A percentile compares a stretch with the other conserved stretches of the same genome.
Conservation (phyloP, 2,888 invertebrate genomes). For the Penaeus monodon region DNA sequence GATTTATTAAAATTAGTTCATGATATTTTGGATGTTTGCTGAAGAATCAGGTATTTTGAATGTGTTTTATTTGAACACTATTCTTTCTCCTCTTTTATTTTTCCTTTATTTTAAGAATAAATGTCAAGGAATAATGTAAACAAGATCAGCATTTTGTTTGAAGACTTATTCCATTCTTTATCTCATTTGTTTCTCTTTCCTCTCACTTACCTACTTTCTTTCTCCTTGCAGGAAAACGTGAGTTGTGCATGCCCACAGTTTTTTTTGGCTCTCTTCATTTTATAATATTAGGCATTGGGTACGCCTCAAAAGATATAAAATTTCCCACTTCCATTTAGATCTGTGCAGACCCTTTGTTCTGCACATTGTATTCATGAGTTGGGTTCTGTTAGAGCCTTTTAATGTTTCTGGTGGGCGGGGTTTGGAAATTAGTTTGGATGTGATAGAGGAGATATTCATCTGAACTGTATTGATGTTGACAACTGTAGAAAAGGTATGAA, state of each 20-base stretch:
- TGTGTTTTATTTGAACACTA: no score
- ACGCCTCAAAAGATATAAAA: constrained; percentile 83
- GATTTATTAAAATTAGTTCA: no score
- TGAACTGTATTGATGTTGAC: no score
- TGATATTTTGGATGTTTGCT: no score
- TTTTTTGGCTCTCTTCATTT: constrained; percentile 93
- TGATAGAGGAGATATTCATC: not conserved
- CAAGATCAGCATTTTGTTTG: not conserved
- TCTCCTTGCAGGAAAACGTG: constrained; percentile 82
- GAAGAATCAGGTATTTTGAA: no score
- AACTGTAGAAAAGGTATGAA: no score
- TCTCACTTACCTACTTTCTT: not conserved
- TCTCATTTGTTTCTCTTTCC: no score
- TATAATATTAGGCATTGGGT: constrained; percentile 92
- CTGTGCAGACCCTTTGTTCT: constrained; percentile 94
- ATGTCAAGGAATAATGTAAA: no score
- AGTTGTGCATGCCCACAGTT: constrained; percentile 95
- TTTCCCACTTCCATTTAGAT: constrained; percentile 87
- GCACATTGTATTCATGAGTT: constrained; percentile 82
- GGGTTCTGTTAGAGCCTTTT: constrained; percentile 13
- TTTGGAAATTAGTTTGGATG: not conserved
- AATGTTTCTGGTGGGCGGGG: not conserved
- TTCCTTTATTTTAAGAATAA: no score
- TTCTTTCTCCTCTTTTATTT: no score
- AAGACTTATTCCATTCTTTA: not conserved